Percentiles rank a stretch among this genome's conserved stretches.
These are phyloP conservation scores for Parnassius mnemosyne DNA, from an alignment of 2,888 invertebrate genomes.

Conservation along the genomic window DNA sequence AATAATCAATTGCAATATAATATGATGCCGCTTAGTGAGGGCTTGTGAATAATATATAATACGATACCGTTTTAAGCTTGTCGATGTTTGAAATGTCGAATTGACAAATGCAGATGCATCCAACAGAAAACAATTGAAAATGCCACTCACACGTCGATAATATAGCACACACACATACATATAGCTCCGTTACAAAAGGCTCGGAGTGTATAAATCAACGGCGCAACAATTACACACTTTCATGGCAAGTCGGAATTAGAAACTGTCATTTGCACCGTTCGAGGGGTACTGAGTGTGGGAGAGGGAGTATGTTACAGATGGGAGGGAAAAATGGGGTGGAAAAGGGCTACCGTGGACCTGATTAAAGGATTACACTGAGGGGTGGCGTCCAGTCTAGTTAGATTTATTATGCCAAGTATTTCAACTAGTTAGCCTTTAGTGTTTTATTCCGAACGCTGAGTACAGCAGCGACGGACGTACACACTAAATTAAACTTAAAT, in stretches of 20 bases:
- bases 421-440: conserved; percentile 65
- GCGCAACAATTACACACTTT: conserved; percentile 81
- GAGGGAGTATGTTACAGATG: conserved; percentile 49
- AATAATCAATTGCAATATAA: too few relatives aligned
- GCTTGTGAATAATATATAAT: conserved; percentile 13
- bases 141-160: conserved; percentile 32
- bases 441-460: conserved; percentile 23
- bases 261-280: conserved; percentile 82
- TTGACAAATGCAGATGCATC: conserved; percentile 50
- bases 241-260: conserved; percentile 82
- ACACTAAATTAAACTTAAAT: conserved; percentile 28
- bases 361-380: conserved; percentile 77
- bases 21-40: neutral
- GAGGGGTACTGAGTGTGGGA: conserved; percentile 53
- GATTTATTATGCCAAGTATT: conserved; percentile 78
- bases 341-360: conserved; percentile 77
- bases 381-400: conserved; percentile 77
- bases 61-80: conserved; percentile 14
- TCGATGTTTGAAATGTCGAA: conserved; percentile 34
- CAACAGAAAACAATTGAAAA: conserved; percentile 36
- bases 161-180: conserved; percentile 39
- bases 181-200: conserved; percentile 61
- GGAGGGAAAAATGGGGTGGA: conserved; percentile 77
- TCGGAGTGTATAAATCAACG: conserved; percentile 78
- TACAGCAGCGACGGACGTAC: conserved; percentile 12